Evolutionary conservation across 2,113 vertebrate genomes (phyloP), one percentile per base, ranked within the genome.

Genomic region (Rhinogobius similis): DNA sequence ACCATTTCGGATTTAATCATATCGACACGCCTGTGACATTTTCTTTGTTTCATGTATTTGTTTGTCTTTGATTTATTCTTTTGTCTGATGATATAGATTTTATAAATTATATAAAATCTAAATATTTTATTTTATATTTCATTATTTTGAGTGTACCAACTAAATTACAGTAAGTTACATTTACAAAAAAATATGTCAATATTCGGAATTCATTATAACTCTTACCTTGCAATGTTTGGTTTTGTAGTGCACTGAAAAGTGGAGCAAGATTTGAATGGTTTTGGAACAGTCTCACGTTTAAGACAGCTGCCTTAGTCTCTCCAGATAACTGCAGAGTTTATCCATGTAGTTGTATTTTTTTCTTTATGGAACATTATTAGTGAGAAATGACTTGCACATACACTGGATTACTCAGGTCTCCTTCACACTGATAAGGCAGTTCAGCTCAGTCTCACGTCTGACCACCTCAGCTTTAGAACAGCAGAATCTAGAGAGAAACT

Each of bases 331-430:
- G n/a, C 58, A 1, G 18, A 18, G 29, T 36, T 36, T 38, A 61
- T 9, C 29, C 10, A 4, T 12, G 29, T 5, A n/a, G 18, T 38
- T 14, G 18, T 59, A 20, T 59, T 59, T 59, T 32, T 16, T 3
- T 20, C 27, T 61, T 61, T 38, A 61, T 61, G 27, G 58, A 38
- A 32, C 20, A 61, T 36, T n/a, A 61, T 61, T 21, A 61, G 18
- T 10, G 7, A n/a, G 20, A 38, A 38, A n/a, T 38, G 3, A 36
- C 27, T 61, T 32, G 38, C 26, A 36, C 29, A 61, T 61, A 20
- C 2, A 1, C 14, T 0, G 18, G 20, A 61, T 61, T 61, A 61
- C 29, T n/a, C 16, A 0, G 9, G 20, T 61, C 18, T 61, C 11
- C 27, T 61, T n/a, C n/a, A 2, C 5, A 10, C 10, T 55, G 58